phyloP scores from a whole-genome alignment of 2,797 vertebrate species.

The Nyctalus aviator region DNA sequence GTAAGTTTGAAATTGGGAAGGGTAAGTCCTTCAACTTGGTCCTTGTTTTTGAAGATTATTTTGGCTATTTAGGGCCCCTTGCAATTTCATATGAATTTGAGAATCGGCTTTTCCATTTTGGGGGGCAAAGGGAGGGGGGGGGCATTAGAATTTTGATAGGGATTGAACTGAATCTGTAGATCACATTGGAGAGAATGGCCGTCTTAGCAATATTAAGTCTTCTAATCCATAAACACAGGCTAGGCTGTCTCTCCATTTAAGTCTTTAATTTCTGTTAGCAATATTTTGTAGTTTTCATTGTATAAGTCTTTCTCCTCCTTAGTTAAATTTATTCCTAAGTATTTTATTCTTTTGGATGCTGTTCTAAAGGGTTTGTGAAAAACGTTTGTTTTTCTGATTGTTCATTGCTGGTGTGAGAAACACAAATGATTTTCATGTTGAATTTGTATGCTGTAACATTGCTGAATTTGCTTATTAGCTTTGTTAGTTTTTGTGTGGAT shows the following conservation, averaged over 20 bases:
- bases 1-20: neutral
- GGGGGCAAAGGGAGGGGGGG: neutral
- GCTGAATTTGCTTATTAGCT: neutral
- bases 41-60: constrained; percentile 1
- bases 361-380: neutral
- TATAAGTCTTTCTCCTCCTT: constrained; percentile 6
- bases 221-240: neutral
- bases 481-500: neutral
- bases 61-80: neutral
- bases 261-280: constrained; percentile 28
- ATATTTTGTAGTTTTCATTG: neutral
- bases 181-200: neutral
- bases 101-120: neutral
- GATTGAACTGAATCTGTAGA: neutral
- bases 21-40: neutral
- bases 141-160: neutral
- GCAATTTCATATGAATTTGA: neutral
- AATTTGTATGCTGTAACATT: neutral
- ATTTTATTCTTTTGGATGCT: constrained; percentile 1
- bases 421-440: neutral
- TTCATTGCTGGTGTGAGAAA: neutral
- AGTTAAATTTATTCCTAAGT: constrained; percentile 31
- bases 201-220: neutral
- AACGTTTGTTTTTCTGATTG: neutral
- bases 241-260: neutral